Evolutionary conservation across 2,113 vertebrate genomes (phyloP), one percentile per base, ranked within the genome.

Genomic region (Poecile atricapillus): DNA sequence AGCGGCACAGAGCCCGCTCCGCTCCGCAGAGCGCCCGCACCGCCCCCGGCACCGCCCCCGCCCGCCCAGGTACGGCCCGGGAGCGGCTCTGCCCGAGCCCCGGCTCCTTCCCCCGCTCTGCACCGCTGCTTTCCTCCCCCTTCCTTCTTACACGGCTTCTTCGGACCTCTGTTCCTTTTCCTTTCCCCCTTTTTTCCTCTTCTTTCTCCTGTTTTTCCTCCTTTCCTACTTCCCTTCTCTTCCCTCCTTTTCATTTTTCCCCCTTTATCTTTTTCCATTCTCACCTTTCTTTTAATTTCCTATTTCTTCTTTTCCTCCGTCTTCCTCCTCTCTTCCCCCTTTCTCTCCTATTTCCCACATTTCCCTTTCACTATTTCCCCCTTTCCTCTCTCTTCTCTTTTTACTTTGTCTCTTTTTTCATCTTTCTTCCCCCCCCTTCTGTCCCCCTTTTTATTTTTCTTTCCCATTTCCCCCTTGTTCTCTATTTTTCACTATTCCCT

Each of bases 161-260:
- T 19, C 17, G 0, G 3, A 4, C 13, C 4, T 58, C 52, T 13
- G 6, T 37, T 39, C 0, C 9, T 47, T 76, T 39, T 8, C 6
- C 2, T 3, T 47, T 17, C 9, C 2, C 4, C 2, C 0, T 7
- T 18, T 60, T 23, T 5, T 1, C 5, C 7, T 7, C 4, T 44
- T 44, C 8, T 64, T 25, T 43, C 13, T 22, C 14, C 5, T 63
- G 19, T 30, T 41, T 65, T 20, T 28, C 9, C 20, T 41, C 21
- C 22, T 80, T 87, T 50, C 25, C 44, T 11, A 47, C 21, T 50
- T 20, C 4, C 3, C 11, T 46, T n/a, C 33, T 8, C 7, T 17
- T 4, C 15, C 10, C 4, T 6, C 7, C 5, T 47, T 47, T 24
- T 9, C 3, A 2, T 28, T 47, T 18, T 31, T 4, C 11, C 5